phyloP scores from a whole-genome alignment of 2,888 invertebrate genomes.

The Periphyllus acericola region DNA sequence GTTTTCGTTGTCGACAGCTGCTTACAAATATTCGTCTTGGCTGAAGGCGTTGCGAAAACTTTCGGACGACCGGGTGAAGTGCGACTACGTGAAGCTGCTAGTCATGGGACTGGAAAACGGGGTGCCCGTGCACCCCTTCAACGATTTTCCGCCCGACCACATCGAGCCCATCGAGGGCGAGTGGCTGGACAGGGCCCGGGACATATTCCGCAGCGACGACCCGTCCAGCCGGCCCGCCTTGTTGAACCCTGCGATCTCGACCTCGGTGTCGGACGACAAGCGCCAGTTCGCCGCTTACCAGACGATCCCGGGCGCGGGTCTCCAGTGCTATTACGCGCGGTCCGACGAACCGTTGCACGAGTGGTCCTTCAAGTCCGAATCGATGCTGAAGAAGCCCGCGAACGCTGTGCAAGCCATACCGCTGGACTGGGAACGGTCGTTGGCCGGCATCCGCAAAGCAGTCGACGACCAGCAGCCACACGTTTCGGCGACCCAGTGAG shows the following conservation, averaged over 20 bases:
- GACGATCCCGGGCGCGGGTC: not conserved
- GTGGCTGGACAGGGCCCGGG: not conserved
- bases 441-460: conserved; percentile 13
- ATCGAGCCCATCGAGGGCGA: conserved; percentile 20
- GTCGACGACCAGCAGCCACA: not conserved
- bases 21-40: conserved; percentile 31
- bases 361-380: conserved; percentile 20
- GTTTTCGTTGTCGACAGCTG: not conserved
- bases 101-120: conserved; percentile 3
- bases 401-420: not conserved
- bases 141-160: not conserved
- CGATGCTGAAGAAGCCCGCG: not conserved
- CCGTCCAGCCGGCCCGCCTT: not conserved
- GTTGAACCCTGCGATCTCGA: not conserved
- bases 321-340: conserved; percentile 36
- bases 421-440: conserved; percentile 48
- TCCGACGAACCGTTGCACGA: conserved; percentile 30
- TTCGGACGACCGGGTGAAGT: not conserved
- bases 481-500: not conserved
- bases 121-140: not conserved
- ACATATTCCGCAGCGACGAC: not conserved
- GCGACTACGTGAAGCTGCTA: conserved; percentile 22
- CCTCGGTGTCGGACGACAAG: conserved; percentile 38
- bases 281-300: conserved; percentile 39
- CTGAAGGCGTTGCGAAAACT: not conserved